A percentile compares a stretch with the other conserved stretches of the same genome.
Conservation (phyloP, 1,140 invertebrate species). For the Drosophila auraria region DNA sequence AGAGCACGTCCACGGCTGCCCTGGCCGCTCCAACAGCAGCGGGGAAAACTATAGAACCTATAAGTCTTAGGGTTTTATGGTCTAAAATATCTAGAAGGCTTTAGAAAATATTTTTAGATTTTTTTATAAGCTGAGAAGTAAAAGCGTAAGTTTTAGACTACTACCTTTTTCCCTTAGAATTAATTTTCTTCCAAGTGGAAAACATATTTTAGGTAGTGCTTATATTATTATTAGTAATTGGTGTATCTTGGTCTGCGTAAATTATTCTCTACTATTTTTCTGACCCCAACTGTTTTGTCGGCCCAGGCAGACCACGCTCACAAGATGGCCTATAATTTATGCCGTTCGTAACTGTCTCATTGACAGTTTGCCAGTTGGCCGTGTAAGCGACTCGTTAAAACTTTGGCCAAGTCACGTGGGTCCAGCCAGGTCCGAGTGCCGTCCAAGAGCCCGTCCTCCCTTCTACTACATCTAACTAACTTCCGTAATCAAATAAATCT, state of each 20-base stretch:
- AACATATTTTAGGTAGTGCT: too few species aligned
- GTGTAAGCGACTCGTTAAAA: slow-evolving; percentile 55
- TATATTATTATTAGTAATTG: too few species aligned
- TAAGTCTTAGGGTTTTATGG: too few species aligned
- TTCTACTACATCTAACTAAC: slow-evolving; percentile 49
- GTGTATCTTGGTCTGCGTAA: too few species aligned
- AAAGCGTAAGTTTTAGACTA: too few species aligned
- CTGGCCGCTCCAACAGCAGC: background rate
- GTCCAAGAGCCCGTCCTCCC: background rate
- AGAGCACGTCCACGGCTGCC: slow-evolving; percentile 33
- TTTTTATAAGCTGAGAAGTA: background rate
- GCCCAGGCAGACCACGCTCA: slow-evolving; percentile 4
- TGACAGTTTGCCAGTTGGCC: slow-evolving; percentile 61
- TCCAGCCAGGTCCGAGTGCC: slow-evolving; percentile 20
- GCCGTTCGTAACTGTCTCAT: slow-evolving; percentile 61
- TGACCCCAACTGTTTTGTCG: background rate
- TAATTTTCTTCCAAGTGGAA: background rate
- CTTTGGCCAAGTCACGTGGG: slow-evolving; percentile 53
- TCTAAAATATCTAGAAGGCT: too few species aligned
- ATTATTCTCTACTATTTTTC: background rate
- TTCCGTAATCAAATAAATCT: slow-evolving; percentile 61
- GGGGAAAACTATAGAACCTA: background rate
- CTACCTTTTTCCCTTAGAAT: background rate
- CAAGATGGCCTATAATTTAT: slow-evolving; percentile 58
- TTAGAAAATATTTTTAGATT: background rate